Evolutionary conservation across 1,140 invertebrate species (phyloP).

Genomic region (Drepana arcuata): DNA sequence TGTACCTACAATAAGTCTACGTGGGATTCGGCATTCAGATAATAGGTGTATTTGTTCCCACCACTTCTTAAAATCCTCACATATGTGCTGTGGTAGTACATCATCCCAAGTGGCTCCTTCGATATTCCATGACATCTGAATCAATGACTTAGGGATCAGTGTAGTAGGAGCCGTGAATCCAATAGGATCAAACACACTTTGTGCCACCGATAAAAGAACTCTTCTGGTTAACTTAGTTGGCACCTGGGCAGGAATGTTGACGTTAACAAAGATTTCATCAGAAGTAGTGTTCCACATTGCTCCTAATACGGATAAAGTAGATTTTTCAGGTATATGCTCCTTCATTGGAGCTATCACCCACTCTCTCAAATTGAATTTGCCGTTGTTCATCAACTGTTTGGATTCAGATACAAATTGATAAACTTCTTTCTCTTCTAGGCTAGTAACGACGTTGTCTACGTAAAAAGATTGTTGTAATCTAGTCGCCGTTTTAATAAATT

Average conservation of each 20-base stretch:
- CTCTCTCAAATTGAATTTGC: conserved; percentile 1
- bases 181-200: conserved; percentile 11
- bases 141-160: conserved; percentile 3
- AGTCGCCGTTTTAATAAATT: background rate
- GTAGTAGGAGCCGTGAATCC: conserved; percentile 5
- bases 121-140: conserved; percentile 3
- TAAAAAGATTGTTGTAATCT: too few relatives aligned
- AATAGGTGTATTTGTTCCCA: background rate
- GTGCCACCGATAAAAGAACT: conserved; percentile 6
- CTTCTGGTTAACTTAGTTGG: conserved; percentile 4
- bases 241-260: background rate
- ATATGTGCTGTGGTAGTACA: background rate
- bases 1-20: background rate
- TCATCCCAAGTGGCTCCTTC: conserved; percentile 8
- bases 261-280: background rate
- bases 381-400: conserved; percentile 1
- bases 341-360: conserved; percentile 1
- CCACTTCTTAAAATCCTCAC: conserved; percentile 4
- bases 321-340: background rate
- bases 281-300: background rate
- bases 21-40: background rate
- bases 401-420: background rate
- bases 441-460: conserved; percentile 2
- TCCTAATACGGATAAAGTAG: conserved; percentile 1
- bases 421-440: background rate